Evolutionary conservation across 2,797 vertebrate species (phyloP), one percentile per base, ranked within the genome.

Genomic region (Pantherophis alleghaniensis): DNA sequence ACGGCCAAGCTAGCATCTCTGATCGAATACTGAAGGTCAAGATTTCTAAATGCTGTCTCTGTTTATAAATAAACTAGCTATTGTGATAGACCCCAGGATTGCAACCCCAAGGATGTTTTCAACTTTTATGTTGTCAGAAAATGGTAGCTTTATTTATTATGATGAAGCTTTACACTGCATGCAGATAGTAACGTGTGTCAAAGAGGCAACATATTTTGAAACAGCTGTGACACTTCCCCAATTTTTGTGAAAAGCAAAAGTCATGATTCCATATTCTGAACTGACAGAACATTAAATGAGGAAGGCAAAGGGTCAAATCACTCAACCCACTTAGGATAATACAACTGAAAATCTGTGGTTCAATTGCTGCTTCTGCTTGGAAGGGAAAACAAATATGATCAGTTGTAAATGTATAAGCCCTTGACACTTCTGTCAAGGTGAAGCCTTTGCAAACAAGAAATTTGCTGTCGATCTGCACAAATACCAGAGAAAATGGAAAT

Each of bases 21-120:
- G 92, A 94, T 86, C 93, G 95, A 94, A 94, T 96, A 57, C 63
- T 95, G 94, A 97, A 97, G 96, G 97, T 96, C 96, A 96, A 96
- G 89, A 51, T 94, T 96, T 96, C 92, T 96, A 96, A 96, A 95
- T 93, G 95, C 92, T 96, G 86, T 94, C 89, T 37, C 63, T 89
- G 92, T 55, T 96, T 96, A 96, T 95, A 56, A 83, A 96, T 96
- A 96, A 96, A 92, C 91, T 91, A 92, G 93, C 92, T 95, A 94
- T 95, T 95, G 94, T 93, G 94, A 92, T 95, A 94, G 92, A 83
- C 96, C 91, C 86, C 87, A 94, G 94, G 94, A 94, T 83, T 90
- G 89, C 92, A 96, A 95, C 90, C 93, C 95, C 94, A 95, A 95
- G 94, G 92, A 91, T 95, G 93, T 94, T 95, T 95, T 94, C 63